Conservation (phyloP, 2,888 invertebrate species). For the Morpho helenor region DNA sequence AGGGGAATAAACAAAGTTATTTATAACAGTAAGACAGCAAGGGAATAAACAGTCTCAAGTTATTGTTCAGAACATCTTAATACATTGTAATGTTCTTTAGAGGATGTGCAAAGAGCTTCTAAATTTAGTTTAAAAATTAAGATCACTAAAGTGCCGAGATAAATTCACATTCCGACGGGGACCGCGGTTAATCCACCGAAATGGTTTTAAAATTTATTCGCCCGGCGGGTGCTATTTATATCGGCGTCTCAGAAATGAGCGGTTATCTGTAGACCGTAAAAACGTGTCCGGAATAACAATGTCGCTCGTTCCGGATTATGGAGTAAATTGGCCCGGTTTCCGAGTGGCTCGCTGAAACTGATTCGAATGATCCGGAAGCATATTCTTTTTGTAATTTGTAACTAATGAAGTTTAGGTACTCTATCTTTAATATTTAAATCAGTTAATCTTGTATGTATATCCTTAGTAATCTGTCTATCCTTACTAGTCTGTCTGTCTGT, state of each 20-base stretch:
- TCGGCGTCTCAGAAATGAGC: constrained; percentile 72
- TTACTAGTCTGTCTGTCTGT: no score
- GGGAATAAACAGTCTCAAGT: no score
- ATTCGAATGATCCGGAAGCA: constrained; percentile 1
- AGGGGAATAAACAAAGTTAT: no score
- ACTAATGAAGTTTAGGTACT: no score
- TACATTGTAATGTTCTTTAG: no score
- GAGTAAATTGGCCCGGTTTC: constrained; percentile 22
- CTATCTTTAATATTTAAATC: no score
- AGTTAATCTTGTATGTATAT: no score
- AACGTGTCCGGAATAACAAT: constrained; percentile 69
- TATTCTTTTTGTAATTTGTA: not conserved
- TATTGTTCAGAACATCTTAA: no score
- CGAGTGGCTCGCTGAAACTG: constrained; percentile 2
- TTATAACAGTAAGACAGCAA: no score
- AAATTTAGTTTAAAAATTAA: constrained; percentile 18
- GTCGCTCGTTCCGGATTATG: constrained; percentile 27
- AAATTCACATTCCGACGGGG: constrained; percentile 24
- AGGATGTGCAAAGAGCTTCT: no score
- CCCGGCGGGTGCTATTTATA: constrained; percentile 72
- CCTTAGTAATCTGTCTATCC: no score
- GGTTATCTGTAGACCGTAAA: constrained; percentile 68
- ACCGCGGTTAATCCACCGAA: constrained; percentile 40
- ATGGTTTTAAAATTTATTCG: constrained; percentile 73
- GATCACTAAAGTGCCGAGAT: constrained; percentile 22